Base-by-base conservation (phyloP, 2,888 invertebrate genomes). In the Drosophila suboccidentalis region DNA sequence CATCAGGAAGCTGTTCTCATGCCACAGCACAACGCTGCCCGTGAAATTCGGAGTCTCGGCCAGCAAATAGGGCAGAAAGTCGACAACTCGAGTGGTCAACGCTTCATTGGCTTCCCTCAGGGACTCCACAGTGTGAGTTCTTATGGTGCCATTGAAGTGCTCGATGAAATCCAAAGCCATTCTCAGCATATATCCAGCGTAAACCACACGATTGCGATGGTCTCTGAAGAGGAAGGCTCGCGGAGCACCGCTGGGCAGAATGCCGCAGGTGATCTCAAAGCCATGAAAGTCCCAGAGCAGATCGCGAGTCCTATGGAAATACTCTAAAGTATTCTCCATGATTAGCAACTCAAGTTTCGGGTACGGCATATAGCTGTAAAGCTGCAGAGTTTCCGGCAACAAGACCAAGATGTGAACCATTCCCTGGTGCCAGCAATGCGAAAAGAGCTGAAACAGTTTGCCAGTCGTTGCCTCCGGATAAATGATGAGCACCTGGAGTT, bases 311-410 rank as follows among this genome's bases (percentile, higher is more conserved):
- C 59, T 57, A 17, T 58, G 22, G 41, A 64, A 79, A 32, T 87
- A 85, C 6, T 63, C 55, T 4, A 41, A 13, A 0, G 87, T 67
- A 15, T 41, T 53, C 0, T 39, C 0, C n/a, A 89, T 44, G 1
- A 22, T 11, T 2, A 78, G 26, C 1, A 88, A 17, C 0, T 59
- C 34, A 0, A 85, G 6, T 4, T 44, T 10, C 1, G 87, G 83
- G 60, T 82, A 89, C 0, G 90, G 87, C 66, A 78, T 75, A 54
- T 80, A 90, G 17, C 76, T 85, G 5, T 64, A 76, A 0, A 89
- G 61, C 8, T 68, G 11, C 15, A 49, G 38, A 1, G 51, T 60
- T 0, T 60, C 34, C 1, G 79, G 65, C 26, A 53, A 0, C 8
- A 79, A 15, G 0, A 74, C 49, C 4, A 89, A 22, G 0, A 87